Evolutionary conservation across 2,113 vertebrate species (phyloP).

Genomic region (Scortum barcoo): DNA sequence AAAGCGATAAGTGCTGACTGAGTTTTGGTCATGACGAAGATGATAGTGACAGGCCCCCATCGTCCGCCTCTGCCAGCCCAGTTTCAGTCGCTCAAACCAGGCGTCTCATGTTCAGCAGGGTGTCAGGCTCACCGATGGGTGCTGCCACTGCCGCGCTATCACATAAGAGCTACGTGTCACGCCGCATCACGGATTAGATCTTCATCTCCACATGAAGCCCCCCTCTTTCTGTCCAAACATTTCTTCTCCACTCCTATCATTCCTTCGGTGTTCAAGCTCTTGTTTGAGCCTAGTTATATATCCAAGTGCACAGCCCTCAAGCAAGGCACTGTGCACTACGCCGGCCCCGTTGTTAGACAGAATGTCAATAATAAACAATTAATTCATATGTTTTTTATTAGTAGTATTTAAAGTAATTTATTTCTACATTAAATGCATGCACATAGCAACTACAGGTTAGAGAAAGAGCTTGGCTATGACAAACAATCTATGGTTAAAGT

Average conservation of each 20-base stretch:
- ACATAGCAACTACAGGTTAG: neutral
- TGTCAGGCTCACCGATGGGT: slow-evolving; percentile 39
- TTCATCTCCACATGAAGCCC: slow-evolving; percentile 48
- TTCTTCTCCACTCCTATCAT: neutral
- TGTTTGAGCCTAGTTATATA: neutral
- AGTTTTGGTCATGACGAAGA: neutral
- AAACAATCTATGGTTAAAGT: neutral
- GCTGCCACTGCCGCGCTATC: slow-evolving; percentile 35
- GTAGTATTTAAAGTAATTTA: neutral
- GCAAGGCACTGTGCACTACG: neutral
- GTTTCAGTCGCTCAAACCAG: slow-evolving; percentile 22
- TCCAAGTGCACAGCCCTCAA: neutral
- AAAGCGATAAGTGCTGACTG: neutral
- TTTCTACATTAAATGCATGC: neutral
- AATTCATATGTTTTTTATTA: neutral
- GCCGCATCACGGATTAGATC: slow-evolving; percentile 55
- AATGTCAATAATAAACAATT: neutral
- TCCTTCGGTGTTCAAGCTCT: slow-evolving; percentile 6
- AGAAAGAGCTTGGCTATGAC: neutral
- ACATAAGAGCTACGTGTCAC: slow-evolving; percentile 51
- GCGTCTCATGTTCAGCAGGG: slow-evolving; percentile 37
- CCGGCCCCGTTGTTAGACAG: neutral
- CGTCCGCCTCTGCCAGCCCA: slow-evolving; percentile 6
- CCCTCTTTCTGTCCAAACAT: slow-evolving; percentile 2
- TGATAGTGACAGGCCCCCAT: neutral